Percentiles rank a stretch among this genome's conserved stretches.
These are phyloP conservation scores for Venturia canescens DNA, from an alignment of 1,140 invertebrate genomes.

Conservation along the genomic window DNA sequence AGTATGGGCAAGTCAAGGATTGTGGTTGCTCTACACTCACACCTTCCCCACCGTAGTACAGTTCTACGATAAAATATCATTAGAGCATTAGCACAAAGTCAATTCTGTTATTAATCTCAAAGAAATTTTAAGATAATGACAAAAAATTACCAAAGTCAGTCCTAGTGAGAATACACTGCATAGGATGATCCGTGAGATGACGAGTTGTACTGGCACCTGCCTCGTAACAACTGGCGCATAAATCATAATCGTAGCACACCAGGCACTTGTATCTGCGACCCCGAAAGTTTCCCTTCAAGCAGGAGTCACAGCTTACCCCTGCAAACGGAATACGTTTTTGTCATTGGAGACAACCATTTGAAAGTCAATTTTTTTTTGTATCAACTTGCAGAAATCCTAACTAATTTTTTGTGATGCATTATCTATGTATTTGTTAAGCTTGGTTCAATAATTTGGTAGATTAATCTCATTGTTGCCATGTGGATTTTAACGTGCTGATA, in stretches of 20 bases:
- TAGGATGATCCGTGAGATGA: slow-evolving; percentile 96
- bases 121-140: neutral
- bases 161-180: slow-evolving; percentile 98
- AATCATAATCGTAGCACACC: slow-evolving; percentile 99
- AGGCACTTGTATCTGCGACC: slow-evolving; percentile 98
- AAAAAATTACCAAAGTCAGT: slow-evolving; percentile 91
- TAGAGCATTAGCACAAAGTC: slow-evolving; percentile 28
- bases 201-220: slow-evolving; percentile 94
- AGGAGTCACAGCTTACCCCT: slow-evolving; percentile 99
- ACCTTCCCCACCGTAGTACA: slow-evolving; percentile 96
- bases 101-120: neutral
- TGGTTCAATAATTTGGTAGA: too few relatives aligned
- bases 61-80: slow-evolving; percentile 79
- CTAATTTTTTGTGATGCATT: too few relatives aligned
- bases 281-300: slow-evolving; percentile 98
- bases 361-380: too few relatives aligned
- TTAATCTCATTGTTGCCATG: too few relatives aligned
- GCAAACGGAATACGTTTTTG: slow-evolving; percentile 68
- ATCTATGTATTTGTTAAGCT: too few relatives aligned
- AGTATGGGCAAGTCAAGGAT: slow-evolving; percentile 97
- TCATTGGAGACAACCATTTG: too few relatives aligned
- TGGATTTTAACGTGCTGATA: too few relatives aligned
- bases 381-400: too few relatives aligned
- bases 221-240: slow-evolving; percentile 97
- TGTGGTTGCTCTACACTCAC: slow-evolving; percentile 93